These are phyloP conservation scores for Cheilosia soror DNA, from an alignment of 2,888 invertebrate species.

Conservation along the genomic window DNA sequence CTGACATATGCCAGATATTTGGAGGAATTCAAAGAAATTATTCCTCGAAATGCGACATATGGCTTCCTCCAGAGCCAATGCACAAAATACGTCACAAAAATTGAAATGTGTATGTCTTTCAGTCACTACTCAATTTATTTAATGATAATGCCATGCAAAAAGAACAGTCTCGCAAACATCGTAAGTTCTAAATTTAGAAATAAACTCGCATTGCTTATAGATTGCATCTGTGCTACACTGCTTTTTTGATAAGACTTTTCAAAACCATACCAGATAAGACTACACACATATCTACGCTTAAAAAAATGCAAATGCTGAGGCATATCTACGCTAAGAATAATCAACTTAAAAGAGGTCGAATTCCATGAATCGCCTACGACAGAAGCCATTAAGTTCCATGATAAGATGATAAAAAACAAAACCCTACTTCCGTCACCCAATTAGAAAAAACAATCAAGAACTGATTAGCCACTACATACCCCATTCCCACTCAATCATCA, in stretches of 20 bases:
- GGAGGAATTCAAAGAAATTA: too few species aligned
- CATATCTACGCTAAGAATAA: background rate
- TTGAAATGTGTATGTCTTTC: too few species aligned
- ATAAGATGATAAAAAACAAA: background rate
- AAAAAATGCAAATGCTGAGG: background rate
- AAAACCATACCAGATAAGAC: slow-evolving; percentile 7
- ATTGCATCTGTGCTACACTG: background rate
- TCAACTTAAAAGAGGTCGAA: background rate
- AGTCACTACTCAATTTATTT: too few species aligned
- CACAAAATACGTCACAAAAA: too few species aligned
- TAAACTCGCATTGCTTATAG: slow-evolving; percentile 4
- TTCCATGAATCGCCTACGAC: slow-evolving; percentile 1
- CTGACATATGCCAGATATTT: too few species aligned
- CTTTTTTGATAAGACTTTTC: slow-evolving; percentile 10
- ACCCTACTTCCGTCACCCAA: slow-evolving; percentile 11
- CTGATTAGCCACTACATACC: slow-evolving; percentile 14
- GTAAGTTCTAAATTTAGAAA: slow-evolving; percentile 20
- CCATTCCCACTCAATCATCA: background rate
- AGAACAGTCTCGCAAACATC: background rate
- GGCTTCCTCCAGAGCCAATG: too few species aligned
- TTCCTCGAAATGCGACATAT: too few species aligned
- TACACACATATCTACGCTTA: background rate
- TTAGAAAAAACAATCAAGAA: slow-evolving; percentile 15
- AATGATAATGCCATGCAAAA: too few species aligned
- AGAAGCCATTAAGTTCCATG: background rate